Percentiles rank a stretch among this genome's conserved stretches.
These are phyloP conservation scores for Stenichneumon culpator DNA, from an alignment of 2,888 invertebrate species.

Conservation along the genomic window DNA sequence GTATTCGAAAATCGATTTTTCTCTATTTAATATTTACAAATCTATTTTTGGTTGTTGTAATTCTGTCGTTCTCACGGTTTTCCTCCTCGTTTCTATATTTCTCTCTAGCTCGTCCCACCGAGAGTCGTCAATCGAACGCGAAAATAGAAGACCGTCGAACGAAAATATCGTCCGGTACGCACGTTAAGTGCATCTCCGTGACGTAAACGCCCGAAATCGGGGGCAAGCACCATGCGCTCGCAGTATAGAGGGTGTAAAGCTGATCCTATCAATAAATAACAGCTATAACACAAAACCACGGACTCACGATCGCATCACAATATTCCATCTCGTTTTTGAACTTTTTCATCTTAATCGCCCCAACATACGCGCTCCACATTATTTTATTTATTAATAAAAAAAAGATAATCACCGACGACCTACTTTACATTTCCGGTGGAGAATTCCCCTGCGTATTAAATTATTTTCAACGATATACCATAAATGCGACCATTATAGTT, in stretches of 20 bases:
- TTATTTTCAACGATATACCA: no score
- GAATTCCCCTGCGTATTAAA: no score
- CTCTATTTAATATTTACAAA: not conserved
- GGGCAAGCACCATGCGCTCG: slow-evolving; percentile 14
- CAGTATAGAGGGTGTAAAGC: slow-evolving; percentile 21
- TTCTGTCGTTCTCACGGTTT: slow-evolving; percentile 18
- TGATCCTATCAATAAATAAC: slow-evolving; percentile 24
- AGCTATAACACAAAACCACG: slow-evolving; percentile 3
- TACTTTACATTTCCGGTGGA: not conserved
- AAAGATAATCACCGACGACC: not conserved
- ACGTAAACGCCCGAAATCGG: slow-evolving; percentile 32
- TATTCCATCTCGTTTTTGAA: not conserved
- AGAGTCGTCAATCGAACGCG: slow-evolving; percentile 55
- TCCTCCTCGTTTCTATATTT: not conserved
- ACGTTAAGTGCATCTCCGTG: slow-evolving; percentile 42
- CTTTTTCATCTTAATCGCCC: not conserved
- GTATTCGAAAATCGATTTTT: not conserved
- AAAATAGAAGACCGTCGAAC: slow-evolving; percentile 47
- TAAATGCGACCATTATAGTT: no score
- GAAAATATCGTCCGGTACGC: slow-evolving; percentile 39
- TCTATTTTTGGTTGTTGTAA: slow-evolving; percentile 2
- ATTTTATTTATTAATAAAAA: not conserved
- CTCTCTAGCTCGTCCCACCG: slow-evolving; percentile 10
- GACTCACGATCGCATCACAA: slow-evolving; percentile 3
- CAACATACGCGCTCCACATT: not conserved